Conservation (phyloP, 2,888 invertebrate species). For the Hirtodrosophila trivittata region DNA sequence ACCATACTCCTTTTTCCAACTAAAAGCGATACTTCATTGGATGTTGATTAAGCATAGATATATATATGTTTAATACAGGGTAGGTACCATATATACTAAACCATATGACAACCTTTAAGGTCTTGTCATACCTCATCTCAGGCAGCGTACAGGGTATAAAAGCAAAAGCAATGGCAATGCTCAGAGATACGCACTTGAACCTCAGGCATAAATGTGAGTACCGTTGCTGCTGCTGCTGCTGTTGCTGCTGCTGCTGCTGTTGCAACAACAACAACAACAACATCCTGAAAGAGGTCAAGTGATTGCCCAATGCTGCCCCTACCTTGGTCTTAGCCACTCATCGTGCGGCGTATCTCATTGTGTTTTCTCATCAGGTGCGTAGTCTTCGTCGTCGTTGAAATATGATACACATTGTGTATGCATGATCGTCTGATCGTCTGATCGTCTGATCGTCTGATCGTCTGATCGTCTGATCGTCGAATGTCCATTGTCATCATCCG, state of each 20-base stretch:
- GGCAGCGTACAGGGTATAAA: slow-evolving; percentile 32
- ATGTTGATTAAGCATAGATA: no score
- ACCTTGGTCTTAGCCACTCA: slow-evolving; percentile 23
- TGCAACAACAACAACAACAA: slow-evolving; percentile 56
- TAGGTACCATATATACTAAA: no score
- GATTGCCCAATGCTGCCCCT: slow-evolving; percentile 66
- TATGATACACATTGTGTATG: slow-evolving; percentile 82
- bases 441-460: slow-evolving; percentile 20
- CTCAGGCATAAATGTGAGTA: slow-evolving; percentile 41
- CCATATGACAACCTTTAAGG: background rate
- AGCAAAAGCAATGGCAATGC: slow-evolving; percentile 3
- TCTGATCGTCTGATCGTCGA: slow-evolving; percentile 33
- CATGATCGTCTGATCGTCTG: slow-evolving; percentile 68
- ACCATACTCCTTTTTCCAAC: no score
- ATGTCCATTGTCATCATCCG: slow-evolving; percentile 29
- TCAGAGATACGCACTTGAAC: slow-evolving; percentile 69
- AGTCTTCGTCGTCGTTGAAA: slow-evolving; percentile 67
- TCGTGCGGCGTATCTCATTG: slow-evolving; percentile 65
- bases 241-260: background rate
- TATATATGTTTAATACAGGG: no score
- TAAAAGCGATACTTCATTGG: no score
- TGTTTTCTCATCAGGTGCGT: slow-evolving; percentile 82
- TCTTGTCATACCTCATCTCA: background rate
- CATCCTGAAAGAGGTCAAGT: slow-evolving; percentile 83
- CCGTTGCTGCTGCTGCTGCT: slow-evolving; percentile 40